A percentile compares a stretch with the other conserved stretches of the same genome.
phyloP scores from a whole-genome alignment of 2,113 vertebrate species.

The Oreotragus oreotragus region DNA sequence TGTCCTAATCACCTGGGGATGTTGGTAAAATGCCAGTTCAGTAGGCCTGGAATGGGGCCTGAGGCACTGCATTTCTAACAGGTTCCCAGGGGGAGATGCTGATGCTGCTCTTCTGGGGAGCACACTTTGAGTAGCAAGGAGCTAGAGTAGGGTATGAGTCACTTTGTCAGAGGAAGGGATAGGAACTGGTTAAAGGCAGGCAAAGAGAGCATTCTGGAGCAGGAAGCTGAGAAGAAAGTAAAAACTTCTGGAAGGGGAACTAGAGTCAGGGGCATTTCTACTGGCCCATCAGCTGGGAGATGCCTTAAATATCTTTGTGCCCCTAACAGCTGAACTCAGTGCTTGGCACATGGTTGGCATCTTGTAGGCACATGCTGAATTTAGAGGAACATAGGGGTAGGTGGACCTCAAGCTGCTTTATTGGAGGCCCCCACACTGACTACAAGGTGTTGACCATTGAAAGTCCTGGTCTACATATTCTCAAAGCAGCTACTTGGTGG shows the following conservation, averaged over 20 bases:
- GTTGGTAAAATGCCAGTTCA: neutral
- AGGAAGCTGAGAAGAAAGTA: neutral
- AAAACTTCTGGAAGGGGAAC: neutral
- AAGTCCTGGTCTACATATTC: neutral
- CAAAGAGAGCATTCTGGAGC: neutral
- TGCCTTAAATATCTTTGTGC: neutral
- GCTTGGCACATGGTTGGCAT: neutral
- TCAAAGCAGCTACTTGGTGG: neutral
- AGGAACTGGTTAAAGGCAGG: conserved; percentile 1
- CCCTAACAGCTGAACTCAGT: neutral
- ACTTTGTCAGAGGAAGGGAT: neutral
- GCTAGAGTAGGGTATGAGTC: neutral
- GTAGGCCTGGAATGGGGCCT: neutral
- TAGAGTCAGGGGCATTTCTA: neutral
- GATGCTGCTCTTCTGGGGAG: neutral
- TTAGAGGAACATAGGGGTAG: neutral
- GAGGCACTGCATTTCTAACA: neutral
- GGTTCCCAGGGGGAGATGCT: neutral
- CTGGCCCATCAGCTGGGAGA: neutral
- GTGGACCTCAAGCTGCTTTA: neutral
- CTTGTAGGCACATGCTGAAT: neutral
- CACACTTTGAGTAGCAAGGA: neutral
- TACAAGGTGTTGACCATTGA: neutral
- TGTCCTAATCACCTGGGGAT: neutral
- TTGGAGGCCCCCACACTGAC: neutral